phyloP scores from a whole-genome alignment of 2,888 invertebrate species.

The Ecliptopera silaceata region DNA sequence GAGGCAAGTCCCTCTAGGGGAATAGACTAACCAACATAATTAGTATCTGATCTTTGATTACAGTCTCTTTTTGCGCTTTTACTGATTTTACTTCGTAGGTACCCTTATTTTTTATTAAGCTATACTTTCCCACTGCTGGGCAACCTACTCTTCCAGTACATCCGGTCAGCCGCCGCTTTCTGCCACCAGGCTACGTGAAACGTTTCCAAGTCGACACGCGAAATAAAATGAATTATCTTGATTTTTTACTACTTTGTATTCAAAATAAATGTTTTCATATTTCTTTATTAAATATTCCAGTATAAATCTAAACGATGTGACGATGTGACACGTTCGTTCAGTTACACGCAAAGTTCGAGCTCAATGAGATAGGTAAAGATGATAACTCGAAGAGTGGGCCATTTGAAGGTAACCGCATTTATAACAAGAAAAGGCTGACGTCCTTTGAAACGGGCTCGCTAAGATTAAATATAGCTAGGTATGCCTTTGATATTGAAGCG shows the following conservation, averaged over 20 bases:
- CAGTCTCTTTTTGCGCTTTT: no score
- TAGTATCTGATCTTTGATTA: no score
- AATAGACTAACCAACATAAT: not conserved
- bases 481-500: slow-evolving; percentile 7
- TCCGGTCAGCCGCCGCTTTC: no score
- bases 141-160: no score
- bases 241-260: no score
- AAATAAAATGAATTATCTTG: no score
- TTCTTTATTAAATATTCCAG: not conserved
- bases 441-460: slow-evolving; percentile 11
- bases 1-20: not conserved
- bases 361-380: slow-evolving; percentile 2
- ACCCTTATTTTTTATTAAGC: no score
- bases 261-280: no score
- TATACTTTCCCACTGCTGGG: no score
- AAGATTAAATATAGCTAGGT: slow-evolving; percentile 2
- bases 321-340: not conserved
- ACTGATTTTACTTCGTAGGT: no score
- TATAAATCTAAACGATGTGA: slow-evolving; percentile 2
- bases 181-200: no score
- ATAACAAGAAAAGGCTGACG: slow-evolving; percentile 19
- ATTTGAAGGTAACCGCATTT: slow-evolving; percentile 13
- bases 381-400: slow-evolving; percentile 11
- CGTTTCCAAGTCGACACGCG: no score
- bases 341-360: slow-evolving; percentile 8